These are phyloP conservation scores for Cephalotes varians DNA, from an alignment of 2,888 invertebrate genomes.

Conservation along the genomic window DNA sequence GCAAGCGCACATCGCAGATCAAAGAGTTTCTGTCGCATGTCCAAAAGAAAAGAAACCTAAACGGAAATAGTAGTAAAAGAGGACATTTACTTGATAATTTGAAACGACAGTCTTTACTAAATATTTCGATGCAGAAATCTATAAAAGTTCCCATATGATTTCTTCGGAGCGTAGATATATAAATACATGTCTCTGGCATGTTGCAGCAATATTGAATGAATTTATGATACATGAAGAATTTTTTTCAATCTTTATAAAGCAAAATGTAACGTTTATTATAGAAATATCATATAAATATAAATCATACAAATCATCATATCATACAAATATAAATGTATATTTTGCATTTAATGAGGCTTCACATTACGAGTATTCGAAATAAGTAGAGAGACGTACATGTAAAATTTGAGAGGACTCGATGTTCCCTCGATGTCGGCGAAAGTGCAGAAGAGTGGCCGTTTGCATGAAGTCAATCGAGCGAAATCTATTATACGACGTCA, in stretches of 20 bases:
- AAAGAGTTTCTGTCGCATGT: slow-evolving; percentile 3
- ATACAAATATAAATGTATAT: background rate
- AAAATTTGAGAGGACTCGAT: slow-evolving; percentile 14
- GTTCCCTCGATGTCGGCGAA: slow-evolving; percentile 5
- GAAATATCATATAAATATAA: background rate
- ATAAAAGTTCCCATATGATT: background rate
- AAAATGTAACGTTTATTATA: background rate
- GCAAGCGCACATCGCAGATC: slow-evolving; percentile 21
- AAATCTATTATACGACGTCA: slow-evolving; percentile 67
- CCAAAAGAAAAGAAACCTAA: background rate
- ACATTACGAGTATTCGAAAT: background rate
- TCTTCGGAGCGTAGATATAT: background rate
- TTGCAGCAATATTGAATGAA: background rate
- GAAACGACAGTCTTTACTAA: background rate
- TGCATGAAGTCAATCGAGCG: slow-evolving; percentile 57
- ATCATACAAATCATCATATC: no score
- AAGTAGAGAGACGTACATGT: background rate
- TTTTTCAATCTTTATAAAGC: background rate
- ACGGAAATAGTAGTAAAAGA: background rate
- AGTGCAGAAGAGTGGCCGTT: slow-evolving; percentile 29
- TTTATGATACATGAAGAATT: background rate
- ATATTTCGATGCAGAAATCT: background rate
- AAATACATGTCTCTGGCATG: background rate
- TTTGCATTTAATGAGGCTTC: background rate
- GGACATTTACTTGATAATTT: slow-evolving; percentile 6